Evolutionary conservation across 2,888 invertebrate genomes (phyloP).

Genomic region (Melinaea menophilus): DNA sequence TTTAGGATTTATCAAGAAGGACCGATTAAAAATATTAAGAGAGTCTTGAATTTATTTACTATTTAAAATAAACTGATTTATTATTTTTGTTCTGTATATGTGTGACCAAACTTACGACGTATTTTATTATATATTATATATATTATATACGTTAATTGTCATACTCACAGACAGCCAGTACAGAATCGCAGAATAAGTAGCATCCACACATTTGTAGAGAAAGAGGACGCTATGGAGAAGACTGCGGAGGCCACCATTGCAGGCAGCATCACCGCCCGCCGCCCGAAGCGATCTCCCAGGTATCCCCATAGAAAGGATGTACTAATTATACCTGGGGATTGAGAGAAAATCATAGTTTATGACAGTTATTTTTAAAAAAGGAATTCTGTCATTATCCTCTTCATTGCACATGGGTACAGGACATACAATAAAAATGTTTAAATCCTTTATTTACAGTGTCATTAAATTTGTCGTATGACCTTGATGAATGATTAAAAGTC

Average conservation of each 20-base stretch:
- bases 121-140: too few species aligned
- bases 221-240: conserved; percentile 77
- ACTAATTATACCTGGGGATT: conserved; percentile 77
- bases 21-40: too few species aligned
- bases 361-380: neutral
- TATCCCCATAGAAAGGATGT: conserved; percentile 90
- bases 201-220: conserved; percentile 78
- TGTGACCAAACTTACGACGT: too few species aligned
- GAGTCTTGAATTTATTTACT: too few species aligned
- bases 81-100: too few species aligned
- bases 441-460: neutral
- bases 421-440: too few species aligned
- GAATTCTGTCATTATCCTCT: neutral
- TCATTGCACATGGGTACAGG: neutral
- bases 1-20: too few species aligned
- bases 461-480: neutral
- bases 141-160: too few species aligned
- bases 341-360: conserved; percentile 1
- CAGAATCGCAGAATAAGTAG: conserved; percentile 79
- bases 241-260: conserved; percentile 72
- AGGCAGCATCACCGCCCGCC: conserved; percentile 78
- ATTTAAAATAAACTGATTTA: too few species aligned
- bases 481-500: too few species aligned
- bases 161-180: conserved; percentile 80
- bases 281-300: conserved; percentile 84